Base-by-base conservation (phyloP, 2,888 invertebrate genomes). In the Ganaspis brasiliensis region DNA sequence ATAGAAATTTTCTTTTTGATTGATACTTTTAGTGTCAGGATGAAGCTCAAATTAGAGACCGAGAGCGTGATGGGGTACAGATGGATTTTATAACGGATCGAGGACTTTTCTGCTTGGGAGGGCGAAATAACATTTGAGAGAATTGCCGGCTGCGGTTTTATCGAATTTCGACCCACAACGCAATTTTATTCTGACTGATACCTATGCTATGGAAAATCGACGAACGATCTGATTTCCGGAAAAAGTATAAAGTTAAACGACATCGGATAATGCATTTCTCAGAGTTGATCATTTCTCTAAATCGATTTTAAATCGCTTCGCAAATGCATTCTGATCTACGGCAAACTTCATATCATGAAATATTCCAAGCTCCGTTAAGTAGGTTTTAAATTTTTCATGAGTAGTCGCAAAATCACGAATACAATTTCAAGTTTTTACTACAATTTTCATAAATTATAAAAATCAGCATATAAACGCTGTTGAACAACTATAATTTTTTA, bases 121-220 rank as follows among this genome's bases (percentile, higher is more conserved):
- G 37, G 35, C 37, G 40, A 37, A 63, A 63, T 63, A 63, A 63
- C 37, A 35, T 63, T 40, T 19, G 61, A 52, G 61, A 63, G 21
- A 63, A 63, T 63, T 63, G 37, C 61, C 37, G 12, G 61, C 61
- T 63, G 61, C 61, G 61, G 61, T 40, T 63, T 63, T 63, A 63
- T 63, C 61, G 61, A 63, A 63, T 63, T 63, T 63, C 10, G 59
- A n/a, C 35, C 35, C 19, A 35, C 14, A 63, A 63, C 61, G 59
- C 59, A 12, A 52, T 35, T 61, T 61, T 40, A 40, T 63, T 40
- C 61, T 19, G 12, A 63, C 37, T 63, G 61, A 40, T 21, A 63
- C 21, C 37, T 21, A 12, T 63, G 37, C 40, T 19, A 35, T 35
- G 40, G 37, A 37, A 63, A 37, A 63, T 63, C 61, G 37, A 19